phyloP scores from a whole-genome alignment of 2,113 vertebrate species.

The Chlamydotis undulata region DNA sequence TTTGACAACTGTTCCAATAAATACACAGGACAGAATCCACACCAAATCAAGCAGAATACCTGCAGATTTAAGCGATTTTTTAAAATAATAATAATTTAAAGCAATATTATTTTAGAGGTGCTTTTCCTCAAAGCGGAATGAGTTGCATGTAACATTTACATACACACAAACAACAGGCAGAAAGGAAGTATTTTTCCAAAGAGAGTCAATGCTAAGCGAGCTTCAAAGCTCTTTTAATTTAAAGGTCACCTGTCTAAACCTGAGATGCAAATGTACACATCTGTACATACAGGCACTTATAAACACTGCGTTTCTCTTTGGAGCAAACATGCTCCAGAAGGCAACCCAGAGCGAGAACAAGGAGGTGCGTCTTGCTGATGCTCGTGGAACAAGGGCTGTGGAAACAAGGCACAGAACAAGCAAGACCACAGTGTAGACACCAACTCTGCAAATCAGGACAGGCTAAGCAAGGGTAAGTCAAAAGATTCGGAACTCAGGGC shows the following conservation, averaged over 20 bases:
- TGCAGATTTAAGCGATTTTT: neutral
- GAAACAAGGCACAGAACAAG: neutral
- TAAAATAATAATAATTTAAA: neutral
- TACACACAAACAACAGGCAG: neutral
- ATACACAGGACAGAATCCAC: neutral
- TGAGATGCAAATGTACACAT: neutral
- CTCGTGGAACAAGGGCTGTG: neutral
- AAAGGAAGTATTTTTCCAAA: neutral
- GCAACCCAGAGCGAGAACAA: neutral
- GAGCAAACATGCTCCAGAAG: neutral
- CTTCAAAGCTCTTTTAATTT: neutral
- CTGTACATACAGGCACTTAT: neutral
- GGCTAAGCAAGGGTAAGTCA: neutral
- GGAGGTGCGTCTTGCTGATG: no score
- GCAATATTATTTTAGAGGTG: neutral
- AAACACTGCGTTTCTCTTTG: neutral
- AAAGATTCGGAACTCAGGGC: neutral
- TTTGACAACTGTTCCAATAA: slow-evolving; percentile 27
- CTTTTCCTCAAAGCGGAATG: neutral
- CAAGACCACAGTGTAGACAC: neutral
- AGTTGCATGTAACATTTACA: neutral
- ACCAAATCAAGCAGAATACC: neutral
- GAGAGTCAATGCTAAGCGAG: neutral
- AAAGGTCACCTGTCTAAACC: neutral
- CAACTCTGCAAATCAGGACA: neutral